Evolutionary conservation across 2,113 vertebrate genomes (phyloP).

Genomic region (Podarcis raffonei): DNA sequence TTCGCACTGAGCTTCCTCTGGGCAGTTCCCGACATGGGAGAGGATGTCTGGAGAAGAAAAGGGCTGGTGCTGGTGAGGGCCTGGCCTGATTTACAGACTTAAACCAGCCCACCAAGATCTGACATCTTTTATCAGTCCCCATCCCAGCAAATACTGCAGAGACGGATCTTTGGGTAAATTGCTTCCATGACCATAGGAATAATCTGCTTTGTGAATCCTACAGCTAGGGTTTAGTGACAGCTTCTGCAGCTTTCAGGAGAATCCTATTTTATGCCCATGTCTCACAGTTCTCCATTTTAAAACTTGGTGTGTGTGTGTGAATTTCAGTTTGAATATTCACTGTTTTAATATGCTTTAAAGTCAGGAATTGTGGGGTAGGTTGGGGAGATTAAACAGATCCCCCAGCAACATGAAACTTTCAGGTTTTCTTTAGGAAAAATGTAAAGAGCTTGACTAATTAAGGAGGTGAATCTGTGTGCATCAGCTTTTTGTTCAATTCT

Average conservation of each 20-base stretch:
- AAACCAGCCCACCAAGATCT: neutral
- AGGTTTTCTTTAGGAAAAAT: neutral
- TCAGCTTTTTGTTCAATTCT: neutral
- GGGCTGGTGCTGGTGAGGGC: rapidly evolving
- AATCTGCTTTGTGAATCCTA: constrained; percentile 5
- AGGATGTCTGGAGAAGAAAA: neutral
- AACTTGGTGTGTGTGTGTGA: neutral
- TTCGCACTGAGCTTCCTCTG: neutral
- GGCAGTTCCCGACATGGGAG: neutral
- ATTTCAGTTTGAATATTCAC: neutral
- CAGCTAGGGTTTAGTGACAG: constrained; percentile 2
- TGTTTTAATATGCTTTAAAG: neutral
- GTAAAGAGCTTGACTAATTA: constrained; percentile 22
- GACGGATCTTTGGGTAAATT: neutral
- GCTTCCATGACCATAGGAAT: constrained; percentile 1
- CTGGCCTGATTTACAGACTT: neutral
- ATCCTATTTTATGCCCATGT: constrained; percentile 6
- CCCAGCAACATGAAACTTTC: neutral
- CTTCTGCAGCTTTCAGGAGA: neutral
- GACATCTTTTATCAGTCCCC: neutral
- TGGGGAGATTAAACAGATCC: neutral
- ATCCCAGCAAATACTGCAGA: neutral
- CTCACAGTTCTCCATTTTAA: neutral
- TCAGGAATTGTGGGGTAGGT: neutral
- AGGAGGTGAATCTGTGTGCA: constrained; percentile 17